Conservation (phyloP, 2,113 vertebrate species). For the Phalacrocorax brasilianus region DNA sequence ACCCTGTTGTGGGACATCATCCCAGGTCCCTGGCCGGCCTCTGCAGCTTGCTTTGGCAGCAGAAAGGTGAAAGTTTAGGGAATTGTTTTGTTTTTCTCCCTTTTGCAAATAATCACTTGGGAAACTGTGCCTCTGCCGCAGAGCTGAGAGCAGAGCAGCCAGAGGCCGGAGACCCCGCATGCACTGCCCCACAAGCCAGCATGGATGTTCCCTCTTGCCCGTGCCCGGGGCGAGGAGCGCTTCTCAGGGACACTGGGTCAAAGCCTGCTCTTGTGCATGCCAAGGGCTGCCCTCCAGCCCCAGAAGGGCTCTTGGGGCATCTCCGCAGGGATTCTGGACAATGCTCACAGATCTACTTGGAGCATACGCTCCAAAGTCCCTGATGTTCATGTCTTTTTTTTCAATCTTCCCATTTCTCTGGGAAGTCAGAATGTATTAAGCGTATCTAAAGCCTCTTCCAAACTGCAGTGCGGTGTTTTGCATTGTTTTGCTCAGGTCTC, state of each 20-base stretch:
- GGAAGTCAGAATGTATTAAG: background rate
- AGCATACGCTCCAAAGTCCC: background rate
- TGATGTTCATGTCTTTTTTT: background rate
- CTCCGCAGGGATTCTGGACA: background rate
- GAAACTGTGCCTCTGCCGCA: background rate
- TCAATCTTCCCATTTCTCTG: background rate
- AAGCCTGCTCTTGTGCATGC: background rate
- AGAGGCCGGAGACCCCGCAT: background rate
- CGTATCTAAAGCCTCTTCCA: background rate
- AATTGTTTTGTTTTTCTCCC: background rate
- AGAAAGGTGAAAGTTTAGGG: background rate
- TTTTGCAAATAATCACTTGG: background rate
- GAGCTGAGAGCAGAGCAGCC: background rate
- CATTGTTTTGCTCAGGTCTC: background rate
- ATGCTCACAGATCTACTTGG: background rate
- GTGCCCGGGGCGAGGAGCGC: fast-evolving
- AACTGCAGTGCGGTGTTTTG: background rate
- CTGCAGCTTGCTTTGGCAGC: background rate
- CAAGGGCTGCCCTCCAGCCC: background rate
- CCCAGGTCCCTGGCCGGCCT: background rate
- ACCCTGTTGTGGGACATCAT: background rate
- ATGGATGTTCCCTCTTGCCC: background rate
- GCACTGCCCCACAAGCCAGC: background rate
- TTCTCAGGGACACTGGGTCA: background rate
- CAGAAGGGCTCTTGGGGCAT: fast-evolving